Evolutionary conservation across 1,140 invertebrate species (phyloP), one percentile per base, ranked within the genome.

Genomic region (Cryptotermes secundus): DNA sequence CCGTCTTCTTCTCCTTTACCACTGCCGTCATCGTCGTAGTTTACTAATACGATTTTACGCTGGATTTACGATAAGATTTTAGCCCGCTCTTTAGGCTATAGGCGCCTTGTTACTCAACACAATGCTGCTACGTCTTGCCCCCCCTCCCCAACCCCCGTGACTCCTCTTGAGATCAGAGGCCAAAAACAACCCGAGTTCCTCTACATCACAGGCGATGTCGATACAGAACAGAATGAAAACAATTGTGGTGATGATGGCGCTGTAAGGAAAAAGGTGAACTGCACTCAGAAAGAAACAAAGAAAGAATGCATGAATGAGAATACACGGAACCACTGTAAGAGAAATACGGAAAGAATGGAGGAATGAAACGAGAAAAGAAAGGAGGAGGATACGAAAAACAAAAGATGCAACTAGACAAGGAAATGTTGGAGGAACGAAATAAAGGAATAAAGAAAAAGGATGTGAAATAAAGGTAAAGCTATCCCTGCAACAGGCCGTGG

Each of bases 1-100:
- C 80, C 80, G 22, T 81, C 34, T 81, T 81, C 80, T 35, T n/a
- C 35, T 81, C 42, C 80, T 36, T 81, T 36, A 81, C 81, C 81
- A 45, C 81, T 38, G 26, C 24, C 81, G 42, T 38, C 81, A 38
- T 26, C 81, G 81, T 45, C 81, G 83, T 82, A 82, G 35, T 82
- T 45, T 82, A 82, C 89, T 91, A 90, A 91, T 90, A 90, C 89
- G 90, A 90, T 90, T 91, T 91, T 90, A 90, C 88, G 89, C 88
- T 88, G 90, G 90, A 91, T 90, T 91, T 90, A 79, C 81, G 81
- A 38, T 82, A 82, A 82, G 81, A 82, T 82, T 82, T 82, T 82
- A 82, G 81, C 81, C 81, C 81, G 45, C 81, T 82, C 59, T 88
- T 84, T 84, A 59, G 79, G 72, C 79, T 80, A 35, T 35, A 80